Evolutionary conservation across 1,140 invertebrate species (phyloP).

Genomic region (Pseudomyrmex dendroicus): DNA sequence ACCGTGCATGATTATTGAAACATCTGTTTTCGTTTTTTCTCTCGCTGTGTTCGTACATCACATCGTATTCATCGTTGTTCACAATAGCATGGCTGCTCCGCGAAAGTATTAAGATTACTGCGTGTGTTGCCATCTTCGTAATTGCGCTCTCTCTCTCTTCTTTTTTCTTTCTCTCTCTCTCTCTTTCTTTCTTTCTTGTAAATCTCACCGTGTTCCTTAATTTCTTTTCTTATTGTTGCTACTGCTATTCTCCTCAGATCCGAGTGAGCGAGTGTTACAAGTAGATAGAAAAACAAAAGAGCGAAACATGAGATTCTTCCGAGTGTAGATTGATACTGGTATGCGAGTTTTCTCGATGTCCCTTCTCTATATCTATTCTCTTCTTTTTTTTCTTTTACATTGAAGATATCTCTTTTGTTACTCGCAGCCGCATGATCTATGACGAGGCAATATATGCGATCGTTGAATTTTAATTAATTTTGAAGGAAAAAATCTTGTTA

Average conservation of each 20-base stretch:
- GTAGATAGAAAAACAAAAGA: conserved; percentile 49
- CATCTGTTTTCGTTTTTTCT: conserved; percentile 50
- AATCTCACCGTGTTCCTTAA: conserved; percentile 34
- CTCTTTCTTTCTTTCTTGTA: conserved; percentile 27
- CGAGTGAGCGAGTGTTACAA: conserved; percentile 46
- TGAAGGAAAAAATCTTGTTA: background rate
- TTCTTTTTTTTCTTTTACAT: conserved; percentile 18
- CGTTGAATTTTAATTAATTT: background rate
- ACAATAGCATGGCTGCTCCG: conserved; percentile 69
- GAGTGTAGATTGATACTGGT: conserved; percentile 40
- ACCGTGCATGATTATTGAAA: conserved; percentile 67
- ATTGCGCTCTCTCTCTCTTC: conserved; percentile 55
- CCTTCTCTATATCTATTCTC: background rate
- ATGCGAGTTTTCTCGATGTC: conserved; percentile 47
- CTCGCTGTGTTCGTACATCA: conserved; percentile 59
- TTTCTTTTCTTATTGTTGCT: conserved; percentile 35
- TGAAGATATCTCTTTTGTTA: conserved; percentile 20
- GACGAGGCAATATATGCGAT: conserved; percentile 7
- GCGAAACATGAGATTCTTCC: conserved; percentile 8
- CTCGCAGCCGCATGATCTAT: conserved; percentile 36
- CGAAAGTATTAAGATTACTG: conserved; percentile 59
- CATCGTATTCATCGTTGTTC: conserved; percentile 64
- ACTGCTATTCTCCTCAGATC: conserved; percentile 28
- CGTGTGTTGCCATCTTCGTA: conserved; percentile 64
- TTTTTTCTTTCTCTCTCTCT: conserved; percentile 44